Percentiles rank a stretch among this genome's conserved stretches.
These are phyloP conservation scores for Ciconia stormi DNA, from an alignment of 2,113 vertebrate species.

Conservation along the genomic window DNA sequence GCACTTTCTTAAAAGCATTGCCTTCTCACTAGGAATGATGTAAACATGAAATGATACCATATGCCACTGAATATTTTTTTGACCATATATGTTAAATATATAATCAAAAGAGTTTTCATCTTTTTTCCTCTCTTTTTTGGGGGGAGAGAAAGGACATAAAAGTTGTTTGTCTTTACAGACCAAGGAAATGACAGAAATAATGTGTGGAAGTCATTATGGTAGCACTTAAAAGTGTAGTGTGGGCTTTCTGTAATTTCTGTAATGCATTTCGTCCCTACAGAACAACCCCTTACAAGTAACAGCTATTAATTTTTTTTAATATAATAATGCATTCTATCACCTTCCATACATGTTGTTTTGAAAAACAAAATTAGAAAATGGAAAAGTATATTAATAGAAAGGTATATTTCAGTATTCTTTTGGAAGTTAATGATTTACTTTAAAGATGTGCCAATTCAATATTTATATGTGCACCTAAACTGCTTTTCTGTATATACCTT, in stretches of 20 bases:
- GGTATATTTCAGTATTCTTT: neutral
- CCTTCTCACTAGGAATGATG: neutral
- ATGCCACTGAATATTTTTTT: neutral
- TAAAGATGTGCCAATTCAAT: neutral
- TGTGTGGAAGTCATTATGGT: neutral
- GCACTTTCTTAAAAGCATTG: neutral
- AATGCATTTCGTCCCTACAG: neutral
- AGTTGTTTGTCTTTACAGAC: neutral
- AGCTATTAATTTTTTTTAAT: neutral
- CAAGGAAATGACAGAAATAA: neutral
- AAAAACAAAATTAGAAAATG: neutral
- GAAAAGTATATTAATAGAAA: neutral
- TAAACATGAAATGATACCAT: neutral
- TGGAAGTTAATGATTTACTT: neutral
- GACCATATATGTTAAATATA: neutral
- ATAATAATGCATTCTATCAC: neutral
- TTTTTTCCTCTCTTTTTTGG: neutral
- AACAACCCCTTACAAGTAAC: neutral
- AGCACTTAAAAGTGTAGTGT: neutral
- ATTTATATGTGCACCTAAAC: neutral
- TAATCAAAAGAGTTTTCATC: neutral
- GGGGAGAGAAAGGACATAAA: neutral
- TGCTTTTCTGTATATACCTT: neutral
- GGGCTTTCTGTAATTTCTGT: neutral
- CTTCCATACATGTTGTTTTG: neutral